These are phyloP conservation scores for Cladopsammia gracilis DNA, from an alignment of 64 coral and sea anemone species.

Conservation along the genomic window DNA sequence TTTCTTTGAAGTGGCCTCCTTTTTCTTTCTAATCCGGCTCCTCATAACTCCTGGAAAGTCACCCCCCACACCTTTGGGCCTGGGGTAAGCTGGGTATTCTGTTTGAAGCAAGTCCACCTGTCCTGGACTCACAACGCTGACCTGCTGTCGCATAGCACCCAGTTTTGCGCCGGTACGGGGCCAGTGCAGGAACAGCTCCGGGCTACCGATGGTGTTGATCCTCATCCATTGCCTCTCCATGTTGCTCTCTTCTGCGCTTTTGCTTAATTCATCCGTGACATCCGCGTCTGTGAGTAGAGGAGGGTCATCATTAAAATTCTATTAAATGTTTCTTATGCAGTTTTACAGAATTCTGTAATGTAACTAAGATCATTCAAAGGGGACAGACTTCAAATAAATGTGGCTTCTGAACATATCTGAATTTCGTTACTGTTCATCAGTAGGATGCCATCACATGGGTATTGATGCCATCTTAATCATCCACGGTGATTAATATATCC, in stretches of 20 bases:
- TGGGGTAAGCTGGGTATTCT: slow-evolving; percentile 82
- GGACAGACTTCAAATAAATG: too few species aligned
- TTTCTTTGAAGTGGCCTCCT: neutral
- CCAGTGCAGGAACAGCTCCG: slow-evolving; percentile 77
- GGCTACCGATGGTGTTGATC: slow-evolving; percentile 62
- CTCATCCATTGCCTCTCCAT: slow-evolving; percentile 67
- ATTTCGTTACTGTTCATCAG: too few species aligned
- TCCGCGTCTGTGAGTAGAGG: neutral
- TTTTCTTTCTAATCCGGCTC: slow-evolving; percentile 1
- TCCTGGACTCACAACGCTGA: slow-evolving; percentile 79
- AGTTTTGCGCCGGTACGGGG: slow-evolving; percentile 37
- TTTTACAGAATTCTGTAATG: too few species aligned
- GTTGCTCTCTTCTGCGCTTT: slow-evolving; percentile 17
- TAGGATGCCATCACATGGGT: too few species aligned
- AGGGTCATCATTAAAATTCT: neutral
- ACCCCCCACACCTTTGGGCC: neutral
- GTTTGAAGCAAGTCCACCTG: slow-evolving; percentile 90
- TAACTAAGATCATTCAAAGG: too few species aligned
- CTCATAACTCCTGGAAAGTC: neutral
- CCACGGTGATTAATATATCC: too few species aligned
- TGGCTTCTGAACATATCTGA: too few species aligned
- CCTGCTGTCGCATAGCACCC: slow-evolving; percentile 56
- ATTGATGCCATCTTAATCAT: too few species aligned
- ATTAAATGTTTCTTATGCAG: too few species aligned
- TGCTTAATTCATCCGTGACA: slow-evolving; percentile 19